phyloP scores from a whole-genome alignment of 2,113 vertebrate genomes.

The Gasterosteus nipponicus region DNA sequence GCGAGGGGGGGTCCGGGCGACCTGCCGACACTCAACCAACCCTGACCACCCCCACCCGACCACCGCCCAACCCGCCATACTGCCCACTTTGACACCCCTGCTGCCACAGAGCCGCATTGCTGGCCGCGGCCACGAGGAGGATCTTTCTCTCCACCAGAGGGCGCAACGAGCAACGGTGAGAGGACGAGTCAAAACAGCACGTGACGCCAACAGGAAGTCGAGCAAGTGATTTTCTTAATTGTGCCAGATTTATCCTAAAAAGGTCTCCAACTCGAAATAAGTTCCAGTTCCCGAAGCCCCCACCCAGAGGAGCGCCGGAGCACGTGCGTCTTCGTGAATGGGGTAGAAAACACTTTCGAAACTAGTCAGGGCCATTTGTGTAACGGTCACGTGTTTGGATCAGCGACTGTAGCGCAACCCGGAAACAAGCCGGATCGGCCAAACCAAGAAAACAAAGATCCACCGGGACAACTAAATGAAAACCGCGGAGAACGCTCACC shows the following conservation, averaged over 20 bases:
- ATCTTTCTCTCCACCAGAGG: not conserved
- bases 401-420: not conserved
- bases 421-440: not conserved
- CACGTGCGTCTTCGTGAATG: not conserved
- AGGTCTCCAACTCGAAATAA: not conserved
- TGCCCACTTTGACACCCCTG: too few species aligned
- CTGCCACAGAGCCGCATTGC: too few species aligned
- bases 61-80: too few species aligned
- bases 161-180: too few species aligned
- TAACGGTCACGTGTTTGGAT: too few species aligned
- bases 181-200: not conserved
- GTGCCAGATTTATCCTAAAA: not conserved
- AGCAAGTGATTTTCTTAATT: not conserved
- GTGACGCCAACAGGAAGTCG: not conserved
- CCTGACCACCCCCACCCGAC: too few species aligned
- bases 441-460: not conserved
- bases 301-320: not conserved
- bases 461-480: not conserved
- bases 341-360: not conserved
- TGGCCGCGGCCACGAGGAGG: too few species aligned
- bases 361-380: too few species aligned
- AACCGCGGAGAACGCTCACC: conserved; percentile 5
- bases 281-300: not conserved
- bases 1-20: too few species aligned
- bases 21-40: too few species aligned